Evolutionary conservation across 2,113 vertebrate genomes (phyloP), one percentile per base, ranked within the genome.

Genomic region (Bombycilla garrulus): DNA sequence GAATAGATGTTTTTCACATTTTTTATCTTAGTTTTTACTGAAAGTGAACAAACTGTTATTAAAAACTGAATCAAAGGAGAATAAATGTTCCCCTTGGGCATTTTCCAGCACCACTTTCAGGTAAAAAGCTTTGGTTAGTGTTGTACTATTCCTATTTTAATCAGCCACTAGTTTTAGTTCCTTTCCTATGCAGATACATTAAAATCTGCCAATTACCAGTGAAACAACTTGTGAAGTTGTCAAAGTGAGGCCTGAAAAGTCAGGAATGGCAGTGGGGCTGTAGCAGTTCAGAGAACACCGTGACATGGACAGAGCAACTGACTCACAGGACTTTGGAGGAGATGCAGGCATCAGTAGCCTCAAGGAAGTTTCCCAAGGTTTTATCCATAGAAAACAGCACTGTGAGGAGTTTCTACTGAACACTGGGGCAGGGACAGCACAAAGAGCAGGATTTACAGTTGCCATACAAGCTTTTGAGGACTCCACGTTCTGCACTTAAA

Each of bases 221-320:
- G 14, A 71, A 86, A 78, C 42, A 67, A 47, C 14, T 56, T 50
- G 60, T 24, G 29, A 50, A 71, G 74, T 53, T 62, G 11, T 14
- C 25, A n/a, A 58, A 88, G 44, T 0, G 1, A 74, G 67, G 40
- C 72, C 58, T 56, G 58, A 91, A 33, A 76, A 69, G 54, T 26
- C 67, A 48, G 36, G 12, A 80, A 51, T 2, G 1, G 28, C 84
- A n/a, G 47, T 9, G 56, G 58, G 62, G 25, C 47, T 57, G 50
- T 65, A 58, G 18, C 0, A 0, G 25, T 11, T 65, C 81, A 78
- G 26, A 69, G 53, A 53, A 36, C 3, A 1, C 1, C 7, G 5
- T n/a, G 21, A 69, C 5, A 1, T 1, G 12, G 25, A 57, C 45
- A 78, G 56, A 19, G 11, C 4, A 26, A 70, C 18, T 1, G 4